Percentiles rank a stretch among this genome's conserved stretches.
Evolutionary conservation across 1,140 invertebrate genomes (phyloP).

Genomic region (Leptinotarsa undecemlineata): DNA sequence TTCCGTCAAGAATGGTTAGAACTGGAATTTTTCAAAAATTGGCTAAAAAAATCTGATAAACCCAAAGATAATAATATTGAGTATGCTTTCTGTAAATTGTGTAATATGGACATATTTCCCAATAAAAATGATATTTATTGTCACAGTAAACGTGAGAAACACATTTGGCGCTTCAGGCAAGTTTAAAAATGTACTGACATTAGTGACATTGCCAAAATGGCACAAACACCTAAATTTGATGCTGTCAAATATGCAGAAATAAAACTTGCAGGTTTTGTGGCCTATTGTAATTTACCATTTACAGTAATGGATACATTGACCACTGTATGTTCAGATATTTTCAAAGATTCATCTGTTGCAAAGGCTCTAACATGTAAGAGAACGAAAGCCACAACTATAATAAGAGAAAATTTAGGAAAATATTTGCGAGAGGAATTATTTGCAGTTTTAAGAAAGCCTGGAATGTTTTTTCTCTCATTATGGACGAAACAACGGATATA

Average conservation of each 20-base stretch:
- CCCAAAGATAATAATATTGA: neutral
- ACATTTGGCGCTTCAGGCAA: neutral
- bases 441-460: conserved; percentile 11
- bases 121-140: neutral
- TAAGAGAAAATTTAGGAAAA: conserved; percentile 28
- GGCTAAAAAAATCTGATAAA: conserved; percentile 14
- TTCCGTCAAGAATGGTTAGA: neutral
- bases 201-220: too few species aligned
- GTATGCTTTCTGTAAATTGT: conserved; percentile 16
- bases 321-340: conserved; percentile 9
- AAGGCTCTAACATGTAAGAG: conserved; percentile 23
- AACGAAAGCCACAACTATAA: conserved; percentile 29
- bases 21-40: conserved; percentile 3
- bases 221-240: too few species aligned
- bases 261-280: too few species aligned
- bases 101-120: conserved; percentile 6
- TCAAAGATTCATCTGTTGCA: conserved; percentile 27
- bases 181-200: neutral
- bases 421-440: conserved; percentile 14
- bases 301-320: too few species aligned
- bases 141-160: neutral
- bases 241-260: too few species aligned
- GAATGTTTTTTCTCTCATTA: conserved; percentile 29
- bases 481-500: conserved; percentile 35
- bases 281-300: neutral